Base-by-base conservation (phyloP, 2,888 invertebrate species). In the Octodonta nipae region DNA sequence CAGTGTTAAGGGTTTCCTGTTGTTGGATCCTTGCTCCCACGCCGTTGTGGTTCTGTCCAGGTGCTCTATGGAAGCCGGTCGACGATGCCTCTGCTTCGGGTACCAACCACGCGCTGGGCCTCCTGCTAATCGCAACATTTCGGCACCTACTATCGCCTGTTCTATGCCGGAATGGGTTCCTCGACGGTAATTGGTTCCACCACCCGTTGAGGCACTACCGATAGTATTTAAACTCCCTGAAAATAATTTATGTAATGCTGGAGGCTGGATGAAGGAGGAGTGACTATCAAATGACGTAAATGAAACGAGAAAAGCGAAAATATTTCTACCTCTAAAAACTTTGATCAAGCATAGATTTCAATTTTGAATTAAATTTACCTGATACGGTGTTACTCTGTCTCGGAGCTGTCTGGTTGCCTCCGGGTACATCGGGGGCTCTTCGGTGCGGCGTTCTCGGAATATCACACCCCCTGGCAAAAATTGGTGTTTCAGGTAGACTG, bases 21-120 rank as follows among this genome's bases (percentile, higher is more conserved):
- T 52, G 53, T 74, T 61, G 11, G 36, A 32, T 11, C 11, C 10
- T 2, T 36, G 20, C 59, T 61, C 72, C 63, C 60, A 68, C 64
- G 66, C 56, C 8, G 69, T 61, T 15, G 72, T 67, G 57, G 85
- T 66, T 50, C 84, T 71, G 60, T 86, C 86, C 49, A 86, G 68
- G 59, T 86, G 84, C 61, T 86, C 86, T 49, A 82, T 85, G 34
- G 85, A 86, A 15, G 79, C 84, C 5, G 86, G 85, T 46, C 84
- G 74, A 33, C 58, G 43, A 52, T 74, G 72, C 50, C 73, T 66
- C 53, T 75, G 82, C 52, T 72, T 75, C 4, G 83, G 83, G 56
- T 83, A 83, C 86, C 86, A 86, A 44, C 86, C 85, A 30, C 85
- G 68, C 10, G 81, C 83, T 0, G 86, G 85, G 1, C 83, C 84